These are phyloP conservation scores for Himalopsyche anomala DNA, from an alignment of 2,888 invertebrate species.

Conservation along the genomic window DNA sequence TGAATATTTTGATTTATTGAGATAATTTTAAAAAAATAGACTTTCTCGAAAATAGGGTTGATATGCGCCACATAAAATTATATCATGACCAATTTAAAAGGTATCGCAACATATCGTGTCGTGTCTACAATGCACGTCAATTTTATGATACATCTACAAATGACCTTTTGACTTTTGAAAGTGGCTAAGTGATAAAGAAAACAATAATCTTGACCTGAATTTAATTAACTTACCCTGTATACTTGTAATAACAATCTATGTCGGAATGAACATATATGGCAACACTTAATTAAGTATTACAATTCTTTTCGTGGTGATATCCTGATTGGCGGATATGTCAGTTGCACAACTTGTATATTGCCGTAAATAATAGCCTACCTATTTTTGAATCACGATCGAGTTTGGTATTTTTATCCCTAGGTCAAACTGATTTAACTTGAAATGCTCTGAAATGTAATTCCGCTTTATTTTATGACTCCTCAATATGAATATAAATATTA, in stretches of 20 bases:
- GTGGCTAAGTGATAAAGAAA: not conserved
- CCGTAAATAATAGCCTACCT: slow-evolving; percentile 27
- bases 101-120: too few relatives aligned
- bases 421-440: slow-evolving; percentile 53
- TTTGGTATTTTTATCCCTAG: slow-evolving; percentile 48
- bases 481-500: not conserved
- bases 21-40: too few relatives aligned
- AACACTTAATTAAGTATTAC: slow-evolving; percentile 8
- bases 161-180: not conserved
- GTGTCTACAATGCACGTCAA: too few relatives aligned
- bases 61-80: too few relatives aligned
- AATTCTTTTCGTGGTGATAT: not conserved
- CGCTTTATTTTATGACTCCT: slow-evolving; percentile 5
- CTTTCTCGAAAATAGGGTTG: too few relatives aligned
- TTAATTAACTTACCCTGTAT: not conserved
- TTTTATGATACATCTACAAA: not conserved
- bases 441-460: slow-evolving; percentile 49
- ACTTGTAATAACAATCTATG: not conserved
- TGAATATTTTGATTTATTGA: too few relatives aligned
- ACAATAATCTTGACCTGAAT: slow-evolving; percentile 28
- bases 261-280: slow-evolving; percentile 28
- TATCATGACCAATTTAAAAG: too few relatives aligned
- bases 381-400: slow-evolving; percentile 51
- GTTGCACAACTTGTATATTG: slow-evolving; percentile 35
- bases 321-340: slow-evolving; percentile 45